Percentiles rank a stretch among this genome's conserved stretches.
Conservation (phyloP, 2,797 vertebrate genomes). For the Nyctalus aviator region DNA sequence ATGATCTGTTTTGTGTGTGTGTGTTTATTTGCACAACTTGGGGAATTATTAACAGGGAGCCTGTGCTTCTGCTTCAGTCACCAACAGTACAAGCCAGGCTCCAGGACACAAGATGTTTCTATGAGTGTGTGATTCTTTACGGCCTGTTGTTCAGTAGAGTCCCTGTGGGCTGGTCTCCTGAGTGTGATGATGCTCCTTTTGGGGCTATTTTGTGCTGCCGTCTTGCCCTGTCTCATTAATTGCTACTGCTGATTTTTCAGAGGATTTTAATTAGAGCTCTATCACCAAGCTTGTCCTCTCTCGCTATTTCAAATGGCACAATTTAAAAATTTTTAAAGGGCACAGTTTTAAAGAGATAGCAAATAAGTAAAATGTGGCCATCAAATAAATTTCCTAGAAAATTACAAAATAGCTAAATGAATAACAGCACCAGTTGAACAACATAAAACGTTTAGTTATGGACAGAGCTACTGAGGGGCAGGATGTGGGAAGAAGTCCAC, state of each 20-base stretch:
- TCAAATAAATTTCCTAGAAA: neutral
- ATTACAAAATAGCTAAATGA: constrained; percentile 57
- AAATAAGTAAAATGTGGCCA: constrained; percentile 48
- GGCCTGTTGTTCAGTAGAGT: neutral
- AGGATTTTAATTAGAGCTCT: constrained; percentile 60
- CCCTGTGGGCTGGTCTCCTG: neutral
- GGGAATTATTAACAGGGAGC: neutral
- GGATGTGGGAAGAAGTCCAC: neutral
- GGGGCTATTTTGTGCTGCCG: neutral
- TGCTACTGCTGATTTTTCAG: constrained; percentile 25
- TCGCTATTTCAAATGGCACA: neutral
- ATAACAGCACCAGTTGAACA: constrained; percentile 32
- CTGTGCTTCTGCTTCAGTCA: neutral
- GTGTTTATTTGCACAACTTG: neutral
- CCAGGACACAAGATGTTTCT: constrained; percentile 23
- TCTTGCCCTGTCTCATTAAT: constrained; percentile 58
- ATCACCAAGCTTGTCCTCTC: neutral
- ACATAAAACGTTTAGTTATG: neutral
- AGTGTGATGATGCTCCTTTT: constrained; percentile 7
- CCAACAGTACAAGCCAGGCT: neutral
- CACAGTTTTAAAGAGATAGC: constrained; percentile 13
- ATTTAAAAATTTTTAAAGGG: constrained; percentile 13
- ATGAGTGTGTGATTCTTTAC: constrained; percentile 29
- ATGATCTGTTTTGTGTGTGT: neutral
- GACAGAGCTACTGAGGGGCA: neutral